Evolutionary conservation across 2,888 invertebrate species (phyloP), one percentile per base, ranked within the genome.

Genomic region (Abrostola triplasia): DNA sequence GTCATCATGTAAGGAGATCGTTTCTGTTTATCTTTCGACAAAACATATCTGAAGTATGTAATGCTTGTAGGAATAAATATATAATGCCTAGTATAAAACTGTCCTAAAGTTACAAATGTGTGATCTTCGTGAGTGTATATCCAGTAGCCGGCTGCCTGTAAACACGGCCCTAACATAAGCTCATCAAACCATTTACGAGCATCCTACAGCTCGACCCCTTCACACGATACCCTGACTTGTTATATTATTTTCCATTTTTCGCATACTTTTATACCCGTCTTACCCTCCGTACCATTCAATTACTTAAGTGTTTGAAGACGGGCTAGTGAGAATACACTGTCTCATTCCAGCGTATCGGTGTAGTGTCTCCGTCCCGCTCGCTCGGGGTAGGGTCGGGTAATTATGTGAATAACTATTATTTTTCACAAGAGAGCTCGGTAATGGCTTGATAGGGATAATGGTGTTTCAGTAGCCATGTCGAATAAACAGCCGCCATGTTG

Each of bases 371-470:
- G 53, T 84, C 88, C 82, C 72, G 61, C 67, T 85, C 83, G 73
- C 67, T 81, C 84, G 82, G 87, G 85, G 87, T 87, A 83, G 86
- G 88, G 88, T 87, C 80, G 86, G 85, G 88, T 93, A 93, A 92
- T 94, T 93, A 92, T 90, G 90, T 91, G 92, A 88, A 90, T 89
- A 92, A 91, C 92, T 93, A 93, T 92, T 92, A 92, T 92, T 92
- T 92, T 92, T 92, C 91, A 90, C 88, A 88, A 89, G 88, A 91
- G 86, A 88, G 84, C 84, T 84, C 82, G 84, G 88, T 91, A 89
- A 92, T 89, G 86, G 88, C 83, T 90, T 87, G 86, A 90, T 90
- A 87, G 89, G 89, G 89, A 89, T 91, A 91, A 92, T 89, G 87
- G 90, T 86, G 84, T 76, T 79, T 76, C 79, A 76, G 79, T 76